Evolutionary conservation across 2,888 invertebrate genomes (phyloP), one percentile per base, ranked within the genome.

Genomic region (Hypolimnas misippus): DNA sequence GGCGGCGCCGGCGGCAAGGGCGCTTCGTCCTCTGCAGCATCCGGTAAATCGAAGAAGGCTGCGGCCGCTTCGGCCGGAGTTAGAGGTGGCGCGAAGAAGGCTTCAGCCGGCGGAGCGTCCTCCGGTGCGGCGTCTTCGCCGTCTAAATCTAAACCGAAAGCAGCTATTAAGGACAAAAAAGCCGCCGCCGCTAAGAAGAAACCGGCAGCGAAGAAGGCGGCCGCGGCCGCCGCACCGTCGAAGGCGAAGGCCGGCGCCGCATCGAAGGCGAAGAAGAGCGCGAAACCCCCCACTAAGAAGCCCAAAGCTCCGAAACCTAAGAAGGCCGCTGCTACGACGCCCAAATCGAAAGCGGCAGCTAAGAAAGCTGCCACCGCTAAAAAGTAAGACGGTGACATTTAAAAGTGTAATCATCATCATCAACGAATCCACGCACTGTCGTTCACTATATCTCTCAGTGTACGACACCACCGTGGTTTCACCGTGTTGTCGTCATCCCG

Each of bases 221-320:
- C 63, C 19, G 66, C 76, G 25, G 71, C 74, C 2, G 65, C 74
- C 12, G 66, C 72, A 51, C 70, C 70, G 56, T 70, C 71, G 40
- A 76, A 72, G 59, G 71, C 70, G 4, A 72, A 71, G 61, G 59
- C 8, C 40, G 56, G 66, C 63, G 73, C 77, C 66, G 75, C 81
- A 5, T n/a, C n/a, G n/a, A n/a, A 82, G 35, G 83, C 81, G 25
- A 81, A 82, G 53, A 82, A 83, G 71, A 82, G 77, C 54, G 75
- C 75, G 16, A 76, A 80, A 31, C 86, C 86, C 35, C 77, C 83
- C 1, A 76, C 82, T 67, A 83, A 84, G 54, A 83, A 84, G 54
- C 81, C 86, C 0, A 87, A 82, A 65, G 78, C 85, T 2, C 84
- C 87, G 7, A 87, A 84, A 59, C 82, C 85, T 8, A 84, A 83